phyloP scores from a whole-genome alignment of 2,888 invertebrate genomes.

The Cryptocephalus moraei region DNA sequence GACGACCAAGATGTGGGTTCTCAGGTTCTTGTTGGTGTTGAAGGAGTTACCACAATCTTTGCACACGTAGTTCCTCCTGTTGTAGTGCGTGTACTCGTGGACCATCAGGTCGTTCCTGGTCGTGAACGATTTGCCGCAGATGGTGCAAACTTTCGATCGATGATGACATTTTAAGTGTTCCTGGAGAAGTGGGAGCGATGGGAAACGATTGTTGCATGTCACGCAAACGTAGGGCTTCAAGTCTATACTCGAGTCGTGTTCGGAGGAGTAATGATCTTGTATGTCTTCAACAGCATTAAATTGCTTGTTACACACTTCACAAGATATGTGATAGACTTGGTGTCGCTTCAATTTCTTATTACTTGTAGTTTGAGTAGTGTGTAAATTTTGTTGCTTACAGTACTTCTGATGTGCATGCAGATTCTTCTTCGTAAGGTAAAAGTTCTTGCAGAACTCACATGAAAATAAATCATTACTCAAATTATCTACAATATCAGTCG shows the following conservation, averaged over 20 bases:
- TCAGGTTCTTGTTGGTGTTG: conserved; percentile 26
- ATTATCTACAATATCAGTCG: not conserved
- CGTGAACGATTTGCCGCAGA: conserved; percentile 35
- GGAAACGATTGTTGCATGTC: conserved; percentile 22
- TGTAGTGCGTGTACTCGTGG: conserved; percentile 27
- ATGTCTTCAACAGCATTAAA: conserved; percentile 21
- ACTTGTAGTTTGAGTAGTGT: not conserved
- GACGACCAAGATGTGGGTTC: conserved; percentile 24
- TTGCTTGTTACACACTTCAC: conserved; percentile 22
- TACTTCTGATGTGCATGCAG: conserved; percentile 3
- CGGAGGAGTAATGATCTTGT: conserved; percentile 19
- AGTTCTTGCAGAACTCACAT: not conserved
- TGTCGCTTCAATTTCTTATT: not conserved
- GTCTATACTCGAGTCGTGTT: conserved; percentile 20
- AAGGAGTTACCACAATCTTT: conserved; percentile 42
- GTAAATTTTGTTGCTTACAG: not conserved
- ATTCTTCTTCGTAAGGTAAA: conserved; percentile 4
- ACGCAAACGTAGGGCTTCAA: conserved; percentile 26
- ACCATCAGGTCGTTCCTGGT: conserved; percentile 25
- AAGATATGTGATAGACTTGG: conserved; percentile 9
- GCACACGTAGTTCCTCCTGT: conserved; percentile 31
- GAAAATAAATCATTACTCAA: not conserved
- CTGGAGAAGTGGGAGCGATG: conserved; percentile 23
- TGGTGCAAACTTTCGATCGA: conserved; percentile 24
- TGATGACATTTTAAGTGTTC: conserved; percentile 27